Evolutionary conservation across 2,888 invertebrate species (phyloP), one percentile per base, ranked within the genome.

Genomic region (Tipula helvola): DNA sequence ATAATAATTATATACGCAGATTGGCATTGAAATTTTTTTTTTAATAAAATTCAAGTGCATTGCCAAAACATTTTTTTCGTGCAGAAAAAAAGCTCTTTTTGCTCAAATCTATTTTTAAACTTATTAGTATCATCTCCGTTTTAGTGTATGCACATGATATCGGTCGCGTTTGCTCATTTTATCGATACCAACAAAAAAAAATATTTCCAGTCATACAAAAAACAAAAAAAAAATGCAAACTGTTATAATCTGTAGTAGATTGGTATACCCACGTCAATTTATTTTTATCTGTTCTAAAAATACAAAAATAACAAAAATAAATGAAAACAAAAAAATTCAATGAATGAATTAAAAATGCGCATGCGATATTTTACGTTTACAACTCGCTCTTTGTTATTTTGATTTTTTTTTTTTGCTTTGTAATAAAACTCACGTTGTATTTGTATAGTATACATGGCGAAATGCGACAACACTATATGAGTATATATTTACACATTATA

Each of bases 301-400:
- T 39, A 84, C 84, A 84, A 84, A 36, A 84, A 83, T 13, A 28
- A 36, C 10, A 84, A 84, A 16, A 39, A 39, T 5, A 39, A 41
- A 39, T n/a, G 39, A 84, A 84, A 39, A 84, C n/a, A 84, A 41
- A 84, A 39, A 84, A 39, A 84, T 84, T 84, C 41, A 39, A 84
- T 84, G 84, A 84, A 84, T 84, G 84, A 84, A 84, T 84, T 84
- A 84, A 71, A 71, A 71, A 84, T 84, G 84, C 84, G 84, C 84
- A 84, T 84, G 84, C 84, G 84, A 39, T 36, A 39, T 84, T 84
- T 84, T 84, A 84, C 84, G 84, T 84, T 84, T 84, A 84, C 84
- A 84, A 84, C 84, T 84, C 41, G 84, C 36, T 71, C 71, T 71
- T 71, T 71, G 71, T 71, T 71, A 71, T 71, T 71, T 8, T 12